phyloP scores from a whole-genome alignment of 2,797 vertebrate species.

The Sebastes minor region DNA sequence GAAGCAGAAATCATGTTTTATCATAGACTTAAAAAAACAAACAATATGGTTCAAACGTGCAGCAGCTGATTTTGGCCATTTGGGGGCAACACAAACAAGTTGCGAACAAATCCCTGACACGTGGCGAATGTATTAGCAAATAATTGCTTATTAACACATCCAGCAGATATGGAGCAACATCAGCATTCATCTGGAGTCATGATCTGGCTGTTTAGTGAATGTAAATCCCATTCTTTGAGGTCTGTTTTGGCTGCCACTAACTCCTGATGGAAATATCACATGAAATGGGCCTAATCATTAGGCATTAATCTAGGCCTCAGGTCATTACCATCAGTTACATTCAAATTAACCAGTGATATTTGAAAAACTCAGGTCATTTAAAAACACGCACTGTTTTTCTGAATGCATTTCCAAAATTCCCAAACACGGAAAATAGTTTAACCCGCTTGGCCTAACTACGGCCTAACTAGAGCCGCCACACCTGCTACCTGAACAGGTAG shows the following conservation, averaged over 20 bases:
- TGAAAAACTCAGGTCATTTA: background rate
- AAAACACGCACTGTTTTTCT: background rate
- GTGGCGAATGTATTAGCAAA: background rate
- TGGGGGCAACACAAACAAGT: background rate
- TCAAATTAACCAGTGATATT: background rate
- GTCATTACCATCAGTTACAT: background rate
- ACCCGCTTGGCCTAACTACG: background rate
- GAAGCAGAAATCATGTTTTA: background rate
- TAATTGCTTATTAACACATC: background rate
- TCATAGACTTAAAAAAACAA: background rate
- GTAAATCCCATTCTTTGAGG: background rate
- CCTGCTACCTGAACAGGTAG: too few relatives aligned
- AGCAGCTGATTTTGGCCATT: background rate
- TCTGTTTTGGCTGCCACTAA: background rate
- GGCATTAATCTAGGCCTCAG: background rate
- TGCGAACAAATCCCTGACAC: background rate
- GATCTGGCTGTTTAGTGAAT: too few relatives aligned
- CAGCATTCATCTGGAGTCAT: background rate
- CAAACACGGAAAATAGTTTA: background rate
- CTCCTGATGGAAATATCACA: background rate
- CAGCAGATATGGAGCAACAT: background rate
- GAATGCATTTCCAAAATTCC: background rate
- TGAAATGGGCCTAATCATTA: too few relatives aligned
- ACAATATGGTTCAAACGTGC: background rate
- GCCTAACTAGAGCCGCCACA: too few relatives aligned